phyloP scores from a whole-genome alignment of 2,888 invertebrate genomes.

The Melinaea menophilus region DNA sequence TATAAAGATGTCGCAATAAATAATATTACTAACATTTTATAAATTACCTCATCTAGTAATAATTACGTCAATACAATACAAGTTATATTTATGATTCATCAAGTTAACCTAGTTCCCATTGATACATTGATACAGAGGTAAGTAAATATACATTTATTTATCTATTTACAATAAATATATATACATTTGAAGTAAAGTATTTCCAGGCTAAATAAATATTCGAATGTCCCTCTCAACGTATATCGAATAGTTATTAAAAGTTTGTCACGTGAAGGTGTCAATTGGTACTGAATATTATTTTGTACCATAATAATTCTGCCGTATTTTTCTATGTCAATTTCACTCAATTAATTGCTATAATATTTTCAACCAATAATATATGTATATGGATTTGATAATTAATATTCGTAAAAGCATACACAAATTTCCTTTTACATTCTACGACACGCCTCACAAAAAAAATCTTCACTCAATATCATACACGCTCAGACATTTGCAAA shows the following conservation, averaged over 20 bases:
- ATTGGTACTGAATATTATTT: no score
- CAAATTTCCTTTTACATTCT: constrained; percentile 16
- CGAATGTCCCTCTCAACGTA: no score
- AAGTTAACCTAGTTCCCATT: constrained; percentile 24
- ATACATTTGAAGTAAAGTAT: no score
- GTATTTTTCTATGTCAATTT: no score
- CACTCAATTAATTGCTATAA: not conserved
- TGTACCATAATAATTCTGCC: no score
- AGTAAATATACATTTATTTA: no score
- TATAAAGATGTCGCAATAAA: not conserved
- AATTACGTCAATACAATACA: constrained; percentile 16
- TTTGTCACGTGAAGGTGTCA: no score
- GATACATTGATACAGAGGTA: constrained; percentile 10
- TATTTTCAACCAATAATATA: not conserved
- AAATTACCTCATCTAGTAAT: constrained; percentile 12
- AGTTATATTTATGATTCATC: constrained; percentile 19
- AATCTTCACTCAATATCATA: constrained; percentile 9
- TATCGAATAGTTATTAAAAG: no score
- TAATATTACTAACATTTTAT: not conserved
- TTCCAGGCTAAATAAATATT: no score
- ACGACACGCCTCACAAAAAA: constrained; percentile 26
- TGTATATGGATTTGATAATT: not conserved
- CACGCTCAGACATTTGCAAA: constrained; percentile 30
- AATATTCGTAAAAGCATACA: constrained; percentile 11
- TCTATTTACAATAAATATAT: no score